A percentile compares a stretch with the other conserved stretches of the same genome.
phyloP scores from a whole-genome alignment of 2,888 invertebrate genomes.

The Lycia hirtaria region DNA sequence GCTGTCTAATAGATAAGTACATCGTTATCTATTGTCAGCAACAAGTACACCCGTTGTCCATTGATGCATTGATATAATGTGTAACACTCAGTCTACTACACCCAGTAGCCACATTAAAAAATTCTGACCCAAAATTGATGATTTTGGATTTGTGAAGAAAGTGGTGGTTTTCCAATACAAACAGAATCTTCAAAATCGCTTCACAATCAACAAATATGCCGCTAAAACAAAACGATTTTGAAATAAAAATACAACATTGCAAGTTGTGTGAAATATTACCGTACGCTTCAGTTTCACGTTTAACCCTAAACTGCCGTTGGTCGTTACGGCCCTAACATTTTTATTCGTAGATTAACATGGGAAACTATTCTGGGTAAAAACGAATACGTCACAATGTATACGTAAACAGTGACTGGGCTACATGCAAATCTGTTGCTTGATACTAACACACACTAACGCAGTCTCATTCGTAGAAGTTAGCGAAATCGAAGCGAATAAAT shows the following conservation, averaged over 20 bases:
- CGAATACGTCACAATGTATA: conserved; percentile 41
- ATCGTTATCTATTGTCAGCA: too few species aligned
- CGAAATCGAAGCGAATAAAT: too few species aligned
- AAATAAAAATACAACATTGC: background rate
- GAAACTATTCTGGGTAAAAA: conserved; percentile 71
- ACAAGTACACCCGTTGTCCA: too few species aligned
- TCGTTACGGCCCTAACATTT: conserved; percentile 45
- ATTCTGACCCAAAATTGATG: too few species aligned
- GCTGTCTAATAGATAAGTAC: too few species aligned
- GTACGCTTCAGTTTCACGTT: conserved; percentile 29
- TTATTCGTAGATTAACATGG: conserved; percentile 59
- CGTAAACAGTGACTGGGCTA: conserved; percentile 6
- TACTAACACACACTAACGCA: background rate
- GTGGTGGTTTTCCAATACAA: too few species aligned
- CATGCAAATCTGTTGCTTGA: background rate
- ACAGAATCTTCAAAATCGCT: background rate
- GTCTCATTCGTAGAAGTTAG: too few species aligned
- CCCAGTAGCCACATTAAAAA: too few species aligned
- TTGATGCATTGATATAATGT: too few species aligned
- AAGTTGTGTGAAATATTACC: conserved; percentile 13
- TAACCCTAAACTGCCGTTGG: conserved; percentile 38
- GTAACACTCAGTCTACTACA: too few species aligned
- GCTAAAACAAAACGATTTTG: too few species aligned
- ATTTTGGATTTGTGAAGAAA: too few species aligned
- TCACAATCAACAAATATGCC: background rate